phyloP scores from a whole-genome alignment of 2,888 invertebrate genomes.

The Cremastinae sp. region DNA sequence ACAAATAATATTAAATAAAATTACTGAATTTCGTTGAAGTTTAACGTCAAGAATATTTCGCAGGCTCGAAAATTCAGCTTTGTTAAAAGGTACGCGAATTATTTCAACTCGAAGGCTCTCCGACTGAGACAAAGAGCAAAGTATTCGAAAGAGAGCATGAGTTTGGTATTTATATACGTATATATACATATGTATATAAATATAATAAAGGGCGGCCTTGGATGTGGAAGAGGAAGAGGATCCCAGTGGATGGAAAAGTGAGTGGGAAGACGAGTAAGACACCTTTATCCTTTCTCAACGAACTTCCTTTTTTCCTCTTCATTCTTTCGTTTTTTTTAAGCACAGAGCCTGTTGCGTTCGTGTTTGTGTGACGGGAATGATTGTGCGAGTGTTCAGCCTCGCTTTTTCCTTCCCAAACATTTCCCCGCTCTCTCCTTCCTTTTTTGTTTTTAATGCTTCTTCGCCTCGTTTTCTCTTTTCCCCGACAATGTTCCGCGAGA shows the following conservation, averaged over 20 bases:
- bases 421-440: background rate
- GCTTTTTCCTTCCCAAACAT: background rate
- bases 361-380: constrained; percentile 6
- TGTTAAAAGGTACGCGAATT: too few relatives aligned
- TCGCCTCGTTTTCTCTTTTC: constrained; percentile 8
- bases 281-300: constrained; percentile 35
- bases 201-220: constrained; percentile 16
- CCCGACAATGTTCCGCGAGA: constrained; percentile 1
- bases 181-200: too few relatives aligned
- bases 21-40: too few relatives aligned
- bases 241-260: constrained; percentile 10
- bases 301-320: constrained; percentile 32
- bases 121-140: too few relatives aligned
- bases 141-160: too few relatives aligned
- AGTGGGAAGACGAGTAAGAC: constrained; percentile 32
- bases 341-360: constrained; percentile 22
- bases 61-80: too few relatives aligned
- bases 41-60: too few relatives aligned
- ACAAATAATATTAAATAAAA: too few relatives aligned
- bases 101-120: too few relatives aligned
- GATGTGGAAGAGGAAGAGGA: background rate
- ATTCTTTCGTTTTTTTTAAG: background rate
- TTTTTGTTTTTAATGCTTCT: background rate
- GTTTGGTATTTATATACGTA: too few relatives aligned
- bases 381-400: constrained; percentile 14